Conservation (phyloP, 2,113 vertebrate species). For the Engraulis encrasicolus region DNA sequence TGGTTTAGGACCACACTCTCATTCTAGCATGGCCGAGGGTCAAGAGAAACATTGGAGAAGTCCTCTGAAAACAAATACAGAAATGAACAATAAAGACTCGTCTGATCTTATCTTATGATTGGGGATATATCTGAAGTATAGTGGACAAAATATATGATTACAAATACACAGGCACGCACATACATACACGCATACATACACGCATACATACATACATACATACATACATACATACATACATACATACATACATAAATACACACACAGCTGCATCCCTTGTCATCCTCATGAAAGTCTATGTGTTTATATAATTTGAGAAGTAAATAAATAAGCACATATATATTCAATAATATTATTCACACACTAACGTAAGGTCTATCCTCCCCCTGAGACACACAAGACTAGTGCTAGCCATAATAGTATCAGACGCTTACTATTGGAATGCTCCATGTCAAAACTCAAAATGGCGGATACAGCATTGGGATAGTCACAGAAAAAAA, state of each 20-base stretch:
- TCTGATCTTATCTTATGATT: no score
- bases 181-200: not conserved
- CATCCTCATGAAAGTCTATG: not conserved
- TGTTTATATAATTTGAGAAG: not conserved
- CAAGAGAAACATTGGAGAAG: not conserved
- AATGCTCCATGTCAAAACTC: conserved; percentile 16
- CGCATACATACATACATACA: conserved; percentile 12
- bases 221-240: conserved; percentile 38
- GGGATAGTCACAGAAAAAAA: conserved; percentile 15
- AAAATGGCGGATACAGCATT: conserved; percentile 15
- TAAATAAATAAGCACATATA: conserved; percentile 20
- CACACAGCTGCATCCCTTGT: conserved; percentile 8
- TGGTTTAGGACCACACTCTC: not conserved
- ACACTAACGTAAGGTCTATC: not conserved
- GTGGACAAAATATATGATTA: not conserved
- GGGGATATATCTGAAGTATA: not conserved
- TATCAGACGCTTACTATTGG: not conserved
- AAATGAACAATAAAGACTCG: no score
- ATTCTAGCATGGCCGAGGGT: not conserved
- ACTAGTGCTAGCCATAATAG: conserved; percentile 2
- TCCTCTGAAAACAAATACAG: not conserved
- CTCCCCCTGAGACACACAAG: conserved; percentile 1
- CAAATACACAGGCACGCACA: conserved; percentile 53
- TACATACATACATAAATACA: conserved; percentile 14
- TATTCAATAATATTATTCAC: conserved; percentile 19